Evolutionary conservation across 2,113 vertebrate species (phyloP), one percentile per base, ranked within the genome.

Genomic region (Heteronetta atricapilla): DNA sequence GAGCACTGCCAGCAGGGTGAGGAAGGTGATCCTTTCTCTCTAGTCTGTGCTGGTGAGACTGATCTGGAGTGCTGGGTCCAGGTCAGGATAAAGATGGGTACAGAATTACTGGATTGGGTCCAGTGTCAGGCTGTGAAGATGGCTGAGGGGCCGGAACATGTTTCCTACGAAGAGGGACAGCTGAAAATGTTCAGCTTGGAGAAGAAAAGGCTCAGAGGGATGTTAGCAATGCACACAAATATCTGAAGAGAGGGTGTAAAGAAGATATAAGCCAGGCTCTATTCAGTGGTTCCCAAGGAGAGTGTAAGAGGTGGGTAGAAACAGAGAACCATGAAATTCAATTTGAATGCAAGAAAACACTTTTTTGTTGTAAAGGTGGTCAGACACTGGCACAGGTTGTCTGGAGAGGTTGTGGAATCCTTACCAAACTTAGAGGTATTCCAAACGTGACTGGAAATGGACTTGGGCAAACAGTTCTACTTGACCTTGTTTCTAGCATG

Each of bases 81-180:
- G 29, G 31, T 82, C 33, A 55, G 28, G 17, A 4, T 77, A 29
- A 77, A 55, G 44, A 46, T 48, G 44, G n/a, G 33, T 29, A 10
- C 0, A 0, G 44, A 23, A 0, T 4, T 64, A 23, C 33, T 73
- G 58, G 26, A 56, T 40, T 0, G 1, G 82, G 40, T 82, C 10
- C 46, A 74, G 7, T 56, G 48, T 7, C 34, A 56, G 69, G 44
- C 28, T 68, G 18, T 2, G 3, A n/a, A 38, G 17, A 12, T n/a
- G n/a, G 29, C 2, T 38, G 52, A 83, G 11, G 12, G 28, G 10
- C 31, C 64, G 67, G 42, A 63, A 60, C 3, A 2, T n/a, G 6
- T 40, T 50, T 73, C 11, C 1, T 52, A 21, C 2, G 12, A 69
- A 21, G n/a, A 76, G 58, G 60, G 29, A 8, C 22, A 46, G 18